Evolutionary conservation across 2,888 invertebrate genomes (phyloP).

Genomic region (Drosophila nr. perissopoda): DNA sequence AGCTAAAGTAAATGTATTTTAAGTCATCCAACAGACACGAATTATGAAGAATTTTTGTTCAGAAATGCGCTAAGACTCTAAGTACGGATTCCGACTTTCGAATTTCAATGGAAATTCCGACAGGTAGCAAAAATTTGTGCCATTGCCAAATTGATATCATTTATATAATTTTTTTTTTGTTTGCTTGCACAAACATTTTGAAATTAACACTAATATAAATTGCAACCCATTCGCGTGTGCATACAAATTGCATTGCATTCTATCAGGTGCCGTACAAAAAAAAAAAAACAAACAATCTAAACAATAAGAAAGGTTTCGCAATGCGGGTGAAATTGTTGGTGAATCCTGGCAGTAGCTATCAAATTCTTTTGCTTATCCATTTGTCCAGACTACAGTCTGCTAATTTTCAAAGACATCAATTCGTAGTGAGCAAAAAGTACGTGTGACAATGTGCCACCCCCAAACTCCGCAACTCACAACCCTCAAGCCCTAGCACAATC

Average conservation of each 20-base stretch:
- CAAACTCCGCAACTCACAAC: neutral
- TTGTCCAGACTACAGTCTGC: conserved; percentile 55
- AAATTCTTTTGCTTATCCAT: conserved; percentile 37
- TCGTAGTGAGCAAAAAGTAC: conserved; percentile 61
- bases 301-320: conserved; percentile 21
- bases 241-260: conserved; percentile 71
- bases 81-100: neutral
- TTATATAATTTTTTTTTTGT: conserved; percentile 19
- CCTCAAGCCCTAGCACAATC: neutral
- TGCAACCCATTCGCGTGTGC: conserved; percentile 49
- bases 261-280: conserved; percentile 33
- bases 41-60: neutral
- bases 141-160: conserved; percentile 27
- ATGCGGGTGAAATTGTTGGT: neutral
- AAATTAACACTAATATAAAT: conserved; percentile 48
- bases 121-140: conserved; percentile 9
- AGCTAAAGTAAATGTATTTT: neutral
- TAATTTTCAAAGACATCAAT: conserved; percentile 83
- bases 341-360: conserved; percentile 11
- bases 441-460: conserved; percentile 70
- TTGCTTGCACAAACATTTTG: conserved; percentile 15
- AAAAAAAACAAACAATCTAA: neutral
- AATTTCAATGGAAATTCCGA: conserved; percentile 10
- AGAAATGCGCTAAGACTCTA: neutral
- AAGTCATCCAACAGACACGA: neutral